Base-by-base conservation (phyloP, 2,113 vertebrate genomes). In the Rhinoptilus africanus region DNA sequence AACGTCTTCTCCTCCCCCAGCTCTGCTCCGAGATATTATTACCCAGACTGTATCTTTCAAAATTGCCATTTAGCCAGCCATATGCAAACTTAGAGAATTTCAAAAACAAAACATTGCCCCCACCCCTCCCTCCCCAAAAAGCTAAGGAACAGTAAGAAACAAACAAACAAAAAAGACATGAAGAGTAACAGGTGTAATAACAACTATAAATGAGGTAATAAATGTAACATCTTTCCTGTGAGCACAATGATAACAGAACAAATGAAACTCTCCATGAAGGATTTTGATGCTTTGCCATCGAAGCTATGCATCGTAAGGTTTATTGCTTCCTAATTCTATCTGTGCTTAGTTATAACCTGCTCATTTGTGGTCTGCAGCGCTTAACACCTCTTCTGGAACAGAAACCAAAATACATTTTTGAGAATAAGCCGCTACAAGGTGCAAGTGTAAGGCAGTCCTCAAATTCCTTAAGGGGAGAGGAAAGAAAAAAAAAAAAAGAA, bases 371-470 rank as follows among this genome's bases (percentile, higher is more conserved):
- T 71, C 19, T 88, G 80, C 51, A 81, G 63, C 4, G 21, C 87
- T 97, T 86, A n/a, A 54, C 59, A 93, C 92, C 78, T 76, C 92
- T 67, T 27, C 18, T 22, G 54, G 72, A 81, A 75, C 66, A 93
- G 82, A 93, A 94, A 69, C 64, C 88, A 66, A 92, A 71, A 47
- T 2, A 27, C 51, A 85, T 64, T 57, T 89, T 74, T 9, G 13
- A 78, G 34, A 78, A 43, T 43, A 92, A 95, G 89, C 54, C 95
- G 77, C 89, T 89, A 75, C 74, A 85, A 95, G 96, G 95, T 91
- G 63, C 76, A 95, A 71, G 32, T 8, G 34, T 54, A 92, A 95
- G 57, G 79, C 82, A 89, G 82, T 68, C 28, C 57, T 89, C 73
- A 50, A 67, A 83, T 54, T 88, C 64, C 86, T 89, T 75, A 23